These are phyloP conservation scores for Caenorhabditis tropicalis DNA, from an alignment of 1,140 invertebrate species.

Conservation along the genomic window DNA sequence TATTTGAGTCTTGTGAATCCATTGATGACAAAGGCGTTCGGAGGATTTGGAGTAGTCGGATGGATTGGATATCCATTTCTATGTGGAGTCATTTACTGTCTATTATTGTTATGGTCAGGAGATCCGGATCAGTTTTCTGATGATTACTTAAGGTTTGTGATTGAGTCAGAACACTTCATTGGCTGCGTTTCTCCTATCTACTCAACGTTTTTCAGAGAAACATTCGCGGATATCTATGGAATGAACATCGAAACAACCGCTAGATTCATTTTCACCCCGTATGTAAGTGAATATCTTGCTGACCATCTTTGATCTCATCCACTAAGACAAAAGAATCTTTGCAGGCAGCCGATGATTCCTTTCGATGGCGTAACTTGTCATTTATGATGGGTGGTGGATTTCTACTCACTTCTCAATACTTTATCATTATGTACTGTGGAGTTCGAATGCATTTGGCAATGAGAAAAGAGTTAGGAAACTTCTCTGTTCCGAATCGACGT, in stretches of 20 bases:
- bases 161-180: neutral
- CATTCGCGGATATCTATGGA: neutral
- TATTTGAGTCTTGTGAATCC: neutral
- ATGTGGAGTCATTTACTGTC: neutral
- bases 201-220: neutral
- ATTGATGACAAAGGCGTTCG: neutral
- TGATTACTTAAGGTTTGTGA: neutral
- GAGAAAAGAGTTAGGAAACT: neutral
- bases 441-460: neutral
- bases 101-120: neutral
- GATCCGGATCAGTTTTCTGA: neutral
- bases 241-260: neutral
- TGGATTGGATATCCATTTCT: neutral
- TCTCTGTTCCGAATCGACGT: neutral
- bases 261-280: neutral
- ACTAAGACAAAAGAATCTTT: neutral
- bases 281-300: neutral
- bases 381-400: constrained; percentile 12
- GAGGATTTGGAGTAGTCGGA: neutral
- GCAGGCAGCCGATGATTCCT: neutral
- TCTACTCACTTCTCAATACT: neutral
- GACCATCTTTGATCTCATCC: neutral
- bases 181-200: too few relatives aligned
- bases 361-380: neutral
- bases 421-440: neutral